phyloP scores from a whole-genome alignment of 2,113 vertebrate genomes.

The Nipponia nippon region DNA sequence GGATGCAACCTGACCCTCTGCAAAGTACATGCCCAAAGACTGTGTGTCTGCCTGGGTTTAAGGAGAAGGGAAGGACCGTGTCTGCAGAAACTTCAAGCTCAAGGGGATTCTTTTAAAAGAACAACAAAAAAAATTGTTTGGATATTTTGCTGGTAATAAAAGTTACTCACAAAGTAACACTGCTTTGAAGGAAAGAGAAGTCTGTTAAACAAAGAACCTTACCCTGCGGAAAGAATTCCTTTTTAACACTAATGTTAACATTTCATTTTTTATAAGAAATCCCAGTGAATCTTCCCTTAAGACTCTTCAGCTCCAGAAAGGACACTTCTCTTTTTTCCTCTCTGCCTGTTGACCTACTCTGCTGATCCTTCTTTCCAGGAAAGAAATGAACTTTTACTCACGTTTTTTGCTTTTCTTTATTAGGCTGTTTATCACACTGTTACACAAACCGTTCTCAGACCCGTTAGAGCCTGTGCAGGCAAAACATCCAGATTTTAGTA shows the following conservation, averaged over 20 bases:
- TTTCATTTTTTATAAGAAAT: neutral
- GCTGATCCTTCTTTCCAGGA: neutral
- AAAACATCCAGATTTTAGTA: neutral
- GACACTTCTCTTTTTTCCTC: neutral
- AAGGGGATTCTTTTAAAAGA: neutral
- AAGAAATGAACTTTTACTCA: neutral
- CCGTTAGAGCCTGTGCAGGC: neutral
- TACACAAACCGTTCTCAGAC: neutral
- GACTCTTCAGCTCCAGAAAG: neutral
- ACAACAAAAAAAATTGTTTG: neutral
- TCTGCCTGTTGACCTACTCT: neutral
- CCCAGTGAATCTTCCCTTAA: neutral
- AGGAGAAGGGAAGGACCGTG: neutral
- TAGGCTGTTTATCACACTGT: neutral
- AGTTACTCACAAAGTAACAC: neutral
- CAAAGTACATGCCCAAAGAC: neutral
- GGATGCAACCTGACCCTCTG: neutral
- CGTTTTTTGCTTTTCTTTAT: neutral
- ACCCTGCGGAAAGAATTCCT: neutral
- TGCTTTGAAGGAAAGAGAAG: neutral
- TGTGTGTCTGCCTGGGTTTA: neutral
- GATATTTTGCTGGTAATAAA: constrained; percentile 3
- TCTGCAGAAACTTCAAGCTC: neutral
- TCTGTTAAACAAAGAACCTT: neutral
- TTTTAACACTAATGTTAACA: neutral